Conservation (phyloP, 2,888 invertebrate species). For the Adelphocoris suturalis region DNA sequence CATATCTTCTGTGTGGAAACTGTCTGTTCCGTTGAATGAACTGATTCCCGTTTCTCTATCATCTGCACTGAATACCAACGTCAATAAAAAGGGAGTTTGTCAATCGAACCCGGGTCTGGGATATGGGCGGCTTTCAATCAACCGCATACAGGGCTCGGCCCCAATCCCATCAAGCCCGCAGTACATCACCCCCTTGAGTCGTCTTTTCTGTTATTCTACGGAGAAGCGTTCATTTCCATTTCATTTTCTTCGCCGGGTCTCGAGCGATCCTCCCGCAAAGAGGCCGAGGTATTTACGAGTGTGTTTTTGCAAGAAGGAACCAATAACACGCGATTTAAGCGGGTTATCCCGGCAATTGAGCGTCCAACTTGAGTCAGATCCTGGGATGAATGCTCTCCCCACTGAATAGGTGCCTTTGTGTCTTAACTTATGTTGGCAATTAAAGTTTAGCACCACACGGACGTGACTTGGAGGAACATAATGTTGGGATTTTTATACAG, state of each 20-base stretch:
- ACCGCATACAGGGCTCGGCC: neutral
- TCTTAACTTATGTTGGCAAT: too few species aligned
- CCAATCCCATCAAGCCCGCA: conserved; percentile 23
- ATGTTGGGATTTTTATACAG: too few species aligned
- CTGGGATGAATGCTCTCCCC: neutral
- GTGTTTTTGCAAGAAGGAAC: conserved; percentile 40
- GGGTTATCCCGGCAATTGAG: neutral
- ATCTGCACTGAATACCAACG: neutral
- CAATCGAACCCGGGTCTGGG: neutral
- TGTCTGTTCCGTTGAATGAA: neutral
- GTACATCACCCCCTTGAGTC: conserved; percentile 33
- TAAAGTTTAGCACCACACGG: too few species aligned
- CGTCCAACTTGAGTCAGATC: neutral
- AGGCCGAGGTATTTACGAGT: conserved; percentile 42
- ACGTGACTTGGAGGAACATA: too few species aligned
- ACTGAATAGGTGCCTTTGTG: too few species aligned
- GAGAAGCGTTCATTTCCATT: conserved; percentile 54
- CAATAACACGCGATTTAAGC: conserved; percentile 31
- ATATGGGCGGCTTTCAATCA: conserved; percentile 41
- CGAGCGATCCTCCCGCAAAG: conserved; percentile 14
- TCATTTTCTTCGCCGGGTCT: conserved; percentile 32
- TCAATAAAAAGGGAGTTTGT: conserved; percentile 37
- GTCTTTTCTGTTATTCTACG: conserved; percentile 23
- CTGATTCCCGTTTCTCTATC: neutral
- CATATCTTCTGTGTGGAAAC: too few species aligned